phyloP scores from a whole-genome alignment of 2,113 vertebrate species.

The Callorhinus ursinus region DNA sequence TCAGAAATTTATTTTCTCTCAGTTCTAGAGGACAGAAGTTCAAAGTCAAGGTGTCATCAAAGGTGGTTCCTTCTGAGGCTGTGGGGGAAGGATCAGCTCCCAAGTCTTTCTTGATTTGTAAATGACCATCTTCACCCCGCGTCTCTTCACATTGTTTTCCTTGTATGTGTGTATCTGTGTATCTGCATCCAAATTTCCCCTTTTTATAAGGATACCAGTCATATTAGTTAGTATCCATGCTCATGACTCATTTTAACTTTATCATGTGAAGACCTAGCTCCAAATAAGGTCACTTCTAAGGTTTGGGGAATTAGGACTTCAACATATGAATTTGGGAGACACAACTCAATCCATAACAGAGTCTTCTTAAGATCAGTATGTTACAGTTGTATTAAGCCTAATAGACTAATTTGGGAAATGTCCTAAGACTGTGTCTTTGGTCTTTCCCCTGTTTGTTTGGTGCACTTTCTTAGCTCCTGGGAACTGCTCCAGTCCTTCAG shows the following conservation, averaged over 20 bases:
- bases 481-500: too few species aligned
- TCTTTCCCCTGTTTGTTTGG: background rate
- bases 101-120: background rate
- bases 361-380: background rate
- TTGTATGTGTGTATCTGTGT: background rate
- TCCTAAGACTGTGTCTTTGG: background rate
- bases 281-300: background rate
- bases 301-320: background rate
- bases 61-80: background rate
- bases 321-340: background rate
- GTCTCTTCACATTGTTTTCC: background rate
- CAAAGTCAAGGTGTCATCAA: background rate
- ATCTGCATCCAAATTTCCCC: background rate
- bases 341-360: background rate
- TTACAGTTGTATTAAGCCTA: background rate
- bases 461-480: accelerated
- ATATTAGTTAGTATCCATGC: background rate
- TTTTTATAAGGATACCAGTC: background rate
- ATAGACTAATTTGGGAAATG: background rate
- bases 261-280: background rate
- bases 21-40: background rate
- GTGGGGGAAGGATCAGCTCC: background rate
- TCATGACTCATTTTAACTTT: background rate
- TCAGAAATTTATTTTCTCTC: background rate
- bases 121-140: background rate